Evolutionary conservation across 1,140 invertebrate genomes (phyloP), one percentile per base, ranked within the genome.

Genomic region (Drosophila pseudoananassae): DNA sequence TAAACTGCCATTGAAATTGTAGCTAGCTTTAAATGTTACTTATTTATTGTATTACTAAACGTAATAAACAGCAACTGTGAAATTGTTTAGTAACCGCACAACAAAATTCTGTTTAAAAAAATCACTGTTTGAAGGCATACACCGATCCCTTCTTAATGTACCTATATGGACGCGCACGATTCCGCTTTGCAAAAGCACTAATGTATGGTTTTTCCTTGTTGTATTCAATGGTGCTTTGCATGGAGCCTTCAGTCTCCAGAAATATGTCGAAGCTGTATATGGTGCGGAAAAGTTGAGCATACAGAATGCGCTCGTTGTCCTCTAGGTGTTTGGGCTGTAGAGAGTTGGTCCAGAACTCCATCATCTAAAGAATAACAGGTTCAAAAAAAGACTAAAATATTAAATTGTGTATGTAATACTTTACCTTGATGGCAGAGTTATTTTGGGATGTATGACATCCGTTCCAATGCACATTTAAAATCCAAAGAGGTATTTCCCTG

Each of bases 231-330:
- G 94, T 93, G 20, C 94, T 93, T 38, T 92, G 85, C 57, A 89
- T 90, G 31, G 92, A 80, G 61, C 92, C 81, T 76, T 93, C 94
- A 0, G 97, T 96, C 92, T 98, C 97, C 27, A 98, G 92, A 73
- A 96, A 96, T 59, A 98, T 95, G 92, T 99, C 98, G 69, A 98
- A 95, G 90, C 96, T 97, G 47, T 95, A 95, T 76, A 97, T 93
- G 38, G 98, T 92, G 65, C 96, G 94, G 55, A 96, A 94, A 4
- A 98, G 92, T 92, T 98, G 97, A 25, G 94, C 93, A 12, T 95
- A 94, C 5, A 99, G 92, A 17, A 96, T 12, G 1, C 73, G 69
- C 90, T 78, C 58, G 23, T 76, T 76, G 1, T 53, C 61, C 12
- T 58, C 68, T 8, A 81, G 29, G 72, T 92, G 91, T 31, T 92